A percentile compares a stretch with the other conserved stretches of the same genome.
These are phyloP conservation scores for Pterocles orientalis DNA, from an alignment of 2,113 vertebrate genomes.

Conservation along the genomic window DNA sequence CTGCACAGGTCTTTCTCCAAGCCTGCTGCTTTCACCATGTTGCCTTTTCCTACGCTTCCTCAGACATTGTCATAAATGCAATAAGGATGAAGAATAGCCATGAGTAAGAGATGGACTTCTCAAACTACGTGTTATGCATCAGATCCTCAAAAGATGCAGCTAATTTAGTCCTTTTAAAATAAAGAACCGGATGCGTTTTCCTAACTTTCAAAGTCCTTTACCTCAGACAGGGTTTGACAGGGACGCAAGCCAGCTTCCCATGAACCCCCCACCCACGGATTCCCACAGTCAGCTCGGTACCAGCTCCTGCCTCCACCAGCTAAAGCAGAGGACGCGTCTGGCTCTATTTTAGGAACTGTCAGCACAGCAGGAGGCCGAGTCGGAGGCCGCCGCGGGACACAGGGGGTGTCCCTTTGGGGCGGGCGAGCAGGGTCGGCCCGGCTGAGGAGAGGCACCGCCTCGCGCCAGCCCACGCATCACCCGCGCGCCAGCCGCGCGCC, in stretches of 20 bases:
- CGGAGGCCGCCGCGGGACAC: rapidly evolving
- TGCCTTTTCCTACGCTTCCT: background rate
- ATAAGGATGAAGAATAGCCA: background rate
- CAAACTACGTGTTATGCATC: rapidly evolving
- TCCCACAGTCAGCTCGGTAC: rapidly evolving
- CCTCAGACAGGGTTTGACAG: rapidly evolving
- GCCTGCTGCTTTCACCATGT: rapidly evolving
- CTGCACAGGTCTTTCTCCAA: too few relatives aligned
- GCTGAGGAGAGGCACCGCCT: rapidly evolving
- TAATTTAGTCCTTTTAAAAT: background rate
- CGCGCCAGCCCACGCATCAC: too few relatives aligned
- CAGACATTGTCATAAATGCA: rapidly evolving
- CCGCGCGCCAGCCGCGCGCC: background rate
- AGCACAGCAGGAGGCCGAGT: rapidly evolving
- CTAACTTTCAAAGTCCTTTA: background rate
- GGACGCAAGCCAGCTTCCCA: rapidly evolving
- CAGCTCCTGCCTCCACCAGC: rapidly evolving
- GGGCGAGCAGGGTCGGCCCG: too few relatives aligned
- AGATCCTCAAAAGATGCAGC: too few relatives aligned
- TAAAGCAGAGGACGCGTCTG: rapidly evolving
- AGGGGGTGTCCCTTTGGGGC: rapidly evolving
- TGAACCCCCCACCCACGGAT: too few relatives aligned
- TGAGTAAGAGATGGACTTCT: rapidly evolving
- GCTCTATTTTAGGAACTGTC: rapidly evolving
- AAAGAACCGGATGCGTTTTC: background rate